phyloP scores from a whole-genome alignment of 2,113 vertebrate genomes.

The Phalacrocorax pelagicus region DNA sequence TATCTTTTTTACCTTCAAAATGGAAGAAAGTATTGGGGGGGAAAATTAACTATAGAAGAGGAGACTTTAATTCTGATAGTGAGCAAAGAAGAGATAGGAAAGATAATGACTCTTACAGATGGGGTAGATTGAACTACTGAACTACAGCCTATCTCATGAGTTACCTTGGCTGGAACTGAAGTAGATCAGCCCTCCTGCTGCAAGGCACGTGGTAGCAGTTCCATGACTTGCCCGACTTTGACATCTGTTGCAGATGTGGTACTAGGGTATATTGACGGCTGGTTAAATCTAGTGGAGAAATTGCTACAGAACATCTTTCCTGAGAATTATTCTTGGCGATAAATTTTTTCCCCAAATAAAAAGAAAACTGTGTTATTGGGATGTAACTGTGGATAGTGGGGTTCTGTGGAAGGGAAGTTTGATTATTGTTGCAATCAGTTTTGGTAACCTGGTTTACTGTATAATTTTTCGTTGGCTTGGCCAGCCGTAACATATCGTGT shows the following conservation, averaged over 20 bases:
- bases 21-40: neutral
- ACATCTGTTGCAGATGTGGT: neutral
- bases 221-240: neutral
- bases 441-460: neutral
- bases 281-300: neutral
- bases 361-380: neutral
- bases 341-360: neutral
- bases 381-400: accelerated
- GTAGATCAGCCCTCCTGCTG: neutral
- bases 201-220: neutral
- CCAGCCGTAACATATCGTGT: neutral
- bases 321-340: neutral
- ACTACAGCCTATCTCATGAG: accelerated
- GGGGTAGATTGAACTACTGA: neutral
- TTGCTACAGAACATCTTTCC: neutral
- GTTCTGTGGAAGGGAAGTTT: neutral
- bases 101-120: accelerated
- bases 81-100: neutral
- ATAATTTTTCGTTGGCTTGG: neutral
- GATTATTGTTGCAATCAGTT: neutral
- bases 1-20: neutral
- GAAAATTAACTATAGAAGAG: neutral
- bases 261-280: neutral
- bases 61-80: neutral
- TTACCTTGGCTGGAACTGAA: neutral